A percentile compares a stretch with the other conserved stretches of the same genome.
Conservation (phyloP, 2,113 vertebrate genomes). For the Colaptes auratus region DNA sequence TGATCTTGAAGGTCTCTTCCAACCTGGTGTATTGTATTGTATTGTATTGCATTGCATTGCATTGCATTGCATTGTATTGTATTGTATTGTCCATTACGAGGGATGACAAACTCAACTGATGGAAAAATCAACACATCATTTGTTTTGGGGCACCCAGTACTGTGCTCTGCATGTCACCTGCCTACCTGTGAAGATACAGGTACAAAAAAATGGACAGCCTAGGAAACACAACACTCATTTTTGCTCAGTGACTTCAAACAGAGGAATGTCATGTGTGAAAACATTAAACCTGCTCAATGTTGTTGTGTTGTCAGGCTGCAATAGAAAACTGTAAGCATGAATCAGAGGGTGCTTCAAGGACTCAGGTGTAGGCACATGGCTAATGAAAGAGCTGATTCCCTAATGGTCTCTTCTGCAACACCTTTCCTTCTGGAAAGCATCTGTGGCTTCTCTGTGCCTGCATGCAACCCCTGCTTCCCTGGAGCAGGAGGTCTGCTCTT, state of each 20-base stretch:
- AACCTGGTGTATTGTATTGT: too few relatives aligned
- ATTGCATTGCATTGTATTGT: too few relatives aligned
- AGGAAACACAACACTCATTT: fast-evolving
- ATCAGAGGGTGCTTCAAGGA: neutral
- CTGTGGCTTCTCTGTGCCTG: neutral
- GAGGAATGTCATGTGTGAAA: neutral
- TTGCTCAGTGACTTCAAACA: neutral
- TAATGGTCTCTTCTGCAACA: neutral
- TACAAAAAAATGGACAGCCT: neutral
- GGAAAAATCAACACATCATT: neutral
- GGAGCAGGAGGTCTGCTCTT: neutral
- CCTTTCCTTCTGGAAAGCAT: neutral
- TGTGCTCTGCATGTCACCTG: fast-evolving
- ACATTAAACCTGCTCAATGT: neutral
- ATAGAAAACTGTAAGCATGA: neutral
- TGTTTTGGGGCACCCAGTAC: neutral
- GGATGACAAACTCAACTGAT: neutral
- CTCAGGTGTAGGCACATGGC: neutral
- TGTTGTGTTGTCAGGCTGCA: neutral
- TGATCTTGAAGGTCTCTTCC: too few relatives aligned
- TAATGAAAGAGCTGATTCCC: neutral
- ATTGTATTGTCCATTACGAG: fast-evolving
- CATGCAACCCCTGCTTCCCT: neutral
- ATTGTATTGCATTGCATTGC: too few relatives aligned
- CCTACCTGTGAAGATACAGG: fast-evolving